Conservation (phyloP, 2,888 invertebrate genomes). For the Drosophila stalkeri region DNA sequence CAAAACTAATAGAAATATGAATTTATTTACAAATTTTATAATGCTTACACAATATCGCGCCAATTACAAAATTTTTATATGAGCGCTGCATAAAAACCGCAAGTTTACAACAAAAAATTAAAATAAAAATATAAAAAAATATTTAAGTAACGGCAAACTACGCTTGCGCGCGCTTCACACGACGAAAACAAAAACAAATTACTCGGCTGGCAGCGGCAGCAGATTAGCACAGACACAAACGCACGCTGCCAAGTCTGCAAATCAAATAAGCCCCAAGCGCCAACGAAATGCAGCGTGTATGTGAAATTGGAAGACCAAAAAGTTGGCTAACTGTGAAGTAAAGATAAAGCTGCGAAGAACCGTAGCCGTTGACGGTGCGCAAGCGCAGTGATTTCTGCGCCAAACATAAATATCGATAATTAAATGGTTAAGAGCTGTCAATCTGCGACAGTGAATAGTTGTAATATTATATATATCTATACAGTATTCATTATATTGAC, state of each 20-base stretch:
- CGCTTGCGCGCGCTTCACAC: constrained; percentile 62
- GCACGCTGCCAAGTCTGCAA: constrained; percentile 74
- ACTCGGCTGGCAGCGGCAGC: constrained; percentile 30
- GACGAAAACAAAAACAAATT: constrained; percentile 20
- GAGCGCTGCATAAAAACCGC: constrained; percentile 43
- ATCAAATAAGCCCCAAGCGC: constrained; percentile 69
- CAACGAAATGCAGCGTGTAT: constrained; percentile 53
- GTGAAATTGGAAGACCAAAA: constrained; percentile 45
- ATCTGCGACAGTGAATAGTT: not conserved
- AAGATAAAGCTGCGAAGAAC: constrained; percentile 25
- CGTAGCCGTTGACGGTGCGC: constrained; percentile 30
- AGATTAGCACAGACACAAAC: constrained; percentile 55
- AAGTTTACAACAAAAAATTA: constrained; percentile 54
- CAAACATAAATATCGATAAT: constrained; percentile 1
- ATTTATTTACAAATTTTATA: not conserved
- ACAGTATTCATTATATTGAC: not conserved
- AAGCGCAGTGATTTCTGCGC: constrained; percentile 37
- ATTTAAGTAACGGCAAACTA: constrained; percentile 55
- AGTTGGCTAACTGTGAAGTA: constrained; percentile 61
- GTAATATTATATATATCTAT: not conserved
- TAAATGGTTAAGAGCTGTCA: constrained; percentile 28
- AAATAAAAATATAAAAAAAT: constrained; percentile 6
- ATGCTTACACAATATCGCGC: constrained; percentile 51
- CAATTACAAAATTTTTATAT: constrained; percentile 42
- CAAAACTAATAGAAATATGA: not conserved